Conservation (phyloP, 2,797 vertebrate genomes). For the Rhynchonycteris naso region DNA sequence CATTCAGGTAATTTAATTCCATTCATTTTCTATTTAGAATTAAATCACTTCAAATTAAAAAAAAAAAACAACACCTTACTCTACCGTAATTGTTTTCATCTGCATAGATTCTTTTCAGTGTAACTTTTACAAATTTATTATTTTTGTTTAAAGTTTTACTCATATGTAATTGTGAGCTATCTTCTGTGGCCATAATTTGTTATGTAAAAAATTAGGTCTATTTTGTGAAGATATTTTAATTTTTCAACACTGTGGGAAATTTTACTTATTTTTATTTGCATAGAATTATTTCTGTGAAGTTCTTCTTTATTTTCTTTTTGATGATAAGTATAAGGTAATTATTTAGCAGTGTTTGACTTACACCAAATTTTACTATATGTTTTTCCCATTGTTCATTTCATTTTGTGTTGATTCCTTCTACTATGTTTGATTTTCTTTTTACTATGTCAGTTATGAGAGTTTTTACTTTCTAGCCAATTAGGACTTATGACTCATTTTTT, state of each 20-base stretch:
- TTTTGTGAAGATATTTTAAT: neutral
- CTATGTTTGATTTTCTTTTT: neutral
- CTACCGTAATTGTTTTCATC: neutral
- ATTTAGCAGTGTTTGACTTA: neutral
- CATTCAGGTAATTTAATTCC: neutral
- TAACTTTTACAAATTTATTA: neutral
- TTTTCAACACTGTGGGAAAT: neutral
- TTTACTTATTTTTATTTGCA: neutral
- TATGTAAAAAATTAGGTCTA: neutral
- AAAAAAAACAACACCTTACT: neutral
- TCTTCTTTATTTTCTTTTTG: neutral
- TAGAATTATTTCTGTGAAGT: neutral
- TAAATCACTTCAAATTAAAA: neutral
- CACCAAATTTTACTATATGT: neutral
- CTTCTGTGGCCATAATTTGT: neutral
- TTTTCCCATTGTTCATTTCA: neutral
- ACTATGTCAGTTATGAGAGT: neutral
- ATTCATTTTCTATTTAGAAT: slow-evolving; percentile 4
- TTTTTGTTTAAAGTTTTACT: slow-evolving; percentile 15
- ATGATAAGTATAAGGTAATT: neutral
- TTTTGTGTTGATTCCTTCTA: neutral
- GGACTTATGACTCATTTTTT: neutral
- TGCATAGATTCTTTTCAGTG: neutral
- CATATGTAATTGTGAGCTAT: neutral
- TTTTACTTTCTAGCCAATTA: neutral